Evolutionary conservation across 2,888 invertebrate species (phyloP).

Genomic region (Camptogramma bilineatum): DNA sequence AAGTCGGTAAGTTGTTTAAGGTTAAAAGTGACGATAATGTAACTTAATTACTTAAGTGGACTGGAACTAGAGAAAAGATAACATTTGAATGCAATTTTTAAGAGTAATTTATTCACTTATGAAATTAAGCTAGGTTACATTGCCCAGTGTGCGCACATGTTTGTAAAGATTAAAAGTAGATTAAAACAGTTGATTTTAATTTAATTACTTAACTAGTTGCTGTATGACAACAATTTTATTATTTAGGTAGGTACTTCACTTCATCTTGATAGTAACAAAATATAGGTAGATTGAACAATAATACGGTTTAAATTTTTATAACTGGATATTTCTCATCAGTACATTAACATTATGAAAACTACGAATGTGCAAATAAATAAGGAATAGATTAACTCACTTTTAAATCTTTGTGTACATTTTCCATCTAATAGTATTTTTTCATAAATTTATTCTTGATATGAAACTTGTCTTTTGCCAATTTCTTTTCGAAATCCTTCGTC

Average conservation of each 20-base stretch:
- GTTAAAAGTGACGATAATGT: background rate
- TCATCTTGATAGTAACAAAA: too few relatives aligned
- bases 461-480: conserved; percentile 54
- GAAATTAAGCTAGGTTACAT: background rate
- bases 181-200: too few relatives aligned
- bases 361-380: background rate
- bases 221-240: too few relatives aligned
- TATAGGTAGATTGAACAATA: too few relatives aligned
- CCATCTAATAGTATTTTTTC: conserved; percentile 54
- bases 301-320: too few relatives aligned
- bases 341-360: too few relatives aligned
- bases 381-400: background rate
- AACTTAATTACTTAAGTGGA: background rate
- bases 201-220: too few relatives aligned
- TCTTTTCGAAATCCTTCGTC: conserved; percentile 62
- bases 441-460: conserved; percentile 64
- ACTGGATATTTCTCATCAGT: too few relatives aligned
- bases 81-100: background rate
- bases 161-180: too few relatives aligned
- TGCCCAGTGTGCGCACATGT: too few relatives aligned
- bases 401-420: background rate
- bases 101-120: conserved; percentile 21
- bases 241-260: too few relatives aligned
- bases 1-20: background rate
- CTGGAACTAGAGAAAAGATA: background rate